phyloP scores from a whole-genome alignment of 2,113 vertebrate genomes.

The Gymnorhina tibicen region DNA sequence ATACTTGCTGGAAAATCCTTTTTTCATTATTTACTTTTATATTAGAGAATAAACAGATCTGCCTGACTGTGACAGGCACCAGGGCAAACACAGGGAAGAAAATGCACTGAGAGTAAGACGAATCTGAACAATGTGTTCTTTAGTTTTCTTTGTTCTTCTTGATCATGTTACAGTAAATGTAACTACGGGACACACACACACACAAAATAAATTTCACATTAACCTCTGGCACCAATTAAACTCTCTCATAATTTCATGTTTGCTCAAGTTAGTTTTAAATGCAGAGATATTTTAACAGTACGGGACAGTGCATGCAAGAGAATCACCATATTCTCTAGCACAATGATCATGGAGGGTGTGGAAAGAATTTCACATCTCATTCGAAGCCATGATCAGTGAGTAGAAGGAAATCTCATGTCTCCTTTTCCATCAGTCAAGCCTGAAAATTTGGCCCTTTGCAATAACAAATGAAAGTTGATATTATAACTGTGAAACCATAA shows the following conservation, averaged over 20 bases:
- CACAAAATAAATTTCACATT: not conserved
- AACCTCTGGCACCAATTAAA: conserved; percentile 1
- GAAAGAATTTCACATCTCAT: not conserved
- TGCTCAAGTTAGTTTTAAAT: not conserved
- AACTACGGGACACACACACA: not conserved
- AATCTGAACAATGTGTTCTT: not conserved
- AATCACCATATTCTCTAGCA: not conserved
- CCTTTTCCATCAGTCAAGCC: not conserved
- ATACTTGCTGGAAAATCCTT: not conserved
- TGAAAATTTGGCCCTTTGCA: not conserved
- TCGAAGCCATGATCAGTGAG: not conserved
- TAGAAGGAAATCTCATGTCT: not conserved
- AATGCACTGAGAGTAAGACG: not conserved
- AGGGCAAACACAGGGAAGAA: not conserved
- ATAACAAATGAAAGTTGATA: not conserved
- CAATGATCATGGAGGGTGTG: not conserved
- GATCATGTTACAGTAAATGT: not conserved
- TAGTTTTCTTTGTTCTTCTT: not conserved
- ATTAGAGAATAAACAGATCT: not conserved
- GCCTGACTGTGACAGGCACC: not conserved
- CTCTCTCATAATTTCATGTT: not conserved
- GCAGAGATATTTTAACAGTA: not conserved
- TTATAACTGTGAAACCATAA: not conserved
- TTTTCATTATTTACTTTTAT: not conserved
- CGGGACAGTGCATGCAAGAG: not conserved